A percentile compares a stretch with the other conserved stretches of the same genome.
Evolutionary conservation across 2,888 invertebrate genomes (phyloP).

Genomic region (Apodemia mormo): DNA sequence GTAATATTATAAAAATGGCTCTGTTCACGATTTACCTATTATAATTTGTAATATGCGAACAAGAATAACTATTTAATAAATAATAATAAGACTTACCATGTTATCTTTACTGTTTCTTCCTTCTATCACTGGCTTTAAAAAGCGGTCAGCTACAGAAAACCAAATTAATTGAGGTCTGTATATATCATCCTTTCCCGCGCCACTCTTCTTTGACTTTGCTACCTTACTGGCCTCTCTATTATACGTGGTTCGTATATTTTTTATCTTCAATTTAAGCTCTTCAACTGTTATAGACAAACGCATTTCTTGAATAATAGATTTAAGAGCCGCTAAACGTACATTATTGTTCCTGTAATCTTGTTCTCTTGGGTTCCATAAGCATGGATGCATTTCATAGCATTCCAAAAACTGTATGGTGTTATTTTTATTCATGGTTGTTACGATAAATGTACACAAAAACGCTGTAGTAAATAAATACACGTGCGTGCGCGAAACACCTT

Average conservation of each 20-base stretch:
- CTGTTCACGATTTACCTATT: no score
- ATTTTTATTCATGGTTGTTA: conserved; percentile 31
- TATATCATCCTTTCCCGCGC: conserved; percentile 43
- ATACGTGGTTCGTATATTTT: conserved; percentile 46
- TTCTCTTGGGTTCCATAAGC: conserved; percentile 42
- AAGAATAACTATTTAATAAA: no score
- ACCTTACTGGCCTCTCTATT: conserved; percentile 45
- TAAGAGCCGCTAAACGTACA: conserved; percentile 41
- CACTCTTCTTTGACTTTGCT: conserved; percentile 45
- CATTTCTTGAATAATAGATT: conserved; percentile 36
- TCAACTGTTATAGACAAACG: conserved; percentile 43
- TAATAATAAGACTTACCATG: conserved; percentile 44
- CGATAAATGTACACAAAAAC: conserved; percentile 33
- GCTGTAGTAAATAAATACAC: conserved; percentile 23
- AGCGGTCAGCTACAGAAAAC: conserved; percentile 48
- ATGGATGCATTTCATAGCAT: conserved; percentile 36
- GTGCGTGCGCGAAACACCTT: conserved; percentile 28
- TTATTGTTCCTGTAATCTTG: conserved; percentile 42
- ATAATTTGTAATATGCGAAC: no score
- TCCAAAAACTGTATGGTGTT: conserved; percentile 26
- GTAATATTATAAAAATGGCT: no score
- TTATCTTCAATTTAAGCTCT: conserved; percentile 43
- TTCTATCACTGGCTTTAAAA: conserved; percentile 46
- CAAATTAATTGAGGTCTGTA: conserved; percentile 46
- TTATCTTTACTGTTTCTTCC: conserved; percentile 43